Base-by-base conservation (phyloP, 2,888 invertebrate genomes). In the Melinaea marsaeus region DNA sequence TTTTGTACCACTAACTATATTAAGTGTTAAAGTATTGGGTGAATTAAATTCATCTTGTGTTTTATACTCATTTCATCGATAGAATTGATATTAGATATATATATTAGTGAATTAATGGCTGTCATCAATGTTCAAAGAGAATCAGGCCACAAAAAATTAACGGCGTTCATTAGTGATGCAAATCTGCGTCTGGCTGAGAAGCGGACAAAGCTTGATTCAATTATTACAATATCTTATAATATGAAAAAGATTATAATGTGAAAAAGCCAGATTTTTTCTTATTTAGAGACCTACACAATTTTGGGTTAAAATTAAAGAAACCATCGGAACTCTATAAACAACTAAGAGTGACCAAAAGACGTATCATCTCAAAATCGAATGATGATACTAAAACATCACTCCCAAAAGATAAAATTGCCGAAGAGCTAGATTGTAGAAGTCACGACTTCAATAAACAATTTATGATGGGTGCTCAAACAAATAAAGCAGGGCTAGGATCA, bases 91-190 rank as follows among this genome's bases (percentile, higher is more conserved):
- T 22, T 22, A 22, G 22, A 22, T 22, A 22, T 22, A 22, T 22
- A 3, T 51, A 2, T 42, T 42, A 9, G 5, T 58, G 35, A 55
- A 47, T 7, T 32, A 11, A 33, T 22, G 5, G 45, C 32, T 55
- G 37, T 7, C 4, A 37, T 4, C n/a, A 33, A 35, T n/a, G 51
- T 59, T 42, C 13, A 1, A 56, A 63, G 13, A 46, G 34, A 55
- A 45, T 32, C 46, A 48, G 70, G 74, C 69, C 71, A 70, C 78
- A 80, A 80, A 82, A 83, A 80, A 79, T 77, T 74, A 69, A 69
- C 65, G 71, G 69, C 73, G 75, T 81, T 84, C 81, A 84, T 85
- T 83, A 84, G 78, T 67, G 73, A 85, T 85, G 85, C 80, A 85
- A 85, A 85, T 85, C 75, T 71, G 67, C 66, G 68, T 60, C 66